These are phyloP conservation scores for Excalfactoria chinensis DNA, from an alignment of 2,113 vertebrate species.

Conservation along the genomic window DNA sequence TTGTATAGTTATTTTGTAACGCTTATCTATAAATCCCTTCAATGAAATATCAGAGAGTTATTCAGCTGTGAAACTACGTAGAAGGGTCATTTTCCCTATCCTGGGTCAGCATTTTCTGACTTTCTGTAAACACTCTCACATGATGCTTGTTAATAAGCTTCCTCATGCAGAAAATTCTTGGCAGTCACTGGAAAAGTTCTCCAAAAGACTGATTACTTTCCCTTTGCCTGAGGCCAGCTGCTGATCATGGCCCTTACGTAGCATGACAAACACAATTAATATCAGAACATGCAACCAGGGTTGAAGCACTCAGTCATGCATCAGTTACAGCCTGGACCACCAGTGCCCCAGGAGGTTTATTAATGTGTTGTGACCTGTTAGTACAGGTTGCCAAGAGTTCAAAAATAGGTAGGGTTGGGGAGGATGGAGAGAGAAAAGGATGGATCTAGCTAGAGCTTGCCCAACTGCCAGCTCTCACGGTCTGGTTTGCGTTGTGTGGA, in stretches of 20 bases:
- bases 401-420: neutral
- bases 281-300: conserved; percentile 16
- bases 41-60: conserved; percentile 70
- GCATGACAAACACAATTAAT: conserved; percentile 62
- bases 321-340: neutral
- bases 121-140: conserved; percentile 75
- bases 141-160: conserved; percentile 75
- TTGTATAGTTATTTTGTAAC: conserved; percentile 56
- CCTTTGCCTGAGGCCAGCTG: conserved; percentile 53
- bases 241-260: conserved; percentile 36
- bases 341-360: neutral
- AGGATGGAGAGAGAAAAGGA: neutral
- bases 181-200: conserved; percentile 64
- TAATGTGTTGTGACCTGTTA: conserved; percentile 27
- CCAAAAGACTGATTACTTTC: conserved; percentile 72
- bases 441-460: neutral
- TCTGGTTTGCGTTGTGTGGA: neutral
- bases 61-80: conserved; percentile 57
- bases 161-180: conserved; percentile 79
- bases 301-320: conserved; percentile 26
- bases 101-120: conserved; percentile 74
- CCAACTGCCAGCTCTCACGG: neutral
- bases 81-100: conserved; percentile 65
- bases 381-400: neutral
- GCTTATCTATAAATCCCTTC: conserved; percentile 65